Percentiles rank a stretch among this genome's conserved stretches.
Evolutionary conservation across 30 jellyfish, hydroid and myxozoan genomes (phyloP).

Genomic region (Hydractinia symbiolongicarpus): DNA sequence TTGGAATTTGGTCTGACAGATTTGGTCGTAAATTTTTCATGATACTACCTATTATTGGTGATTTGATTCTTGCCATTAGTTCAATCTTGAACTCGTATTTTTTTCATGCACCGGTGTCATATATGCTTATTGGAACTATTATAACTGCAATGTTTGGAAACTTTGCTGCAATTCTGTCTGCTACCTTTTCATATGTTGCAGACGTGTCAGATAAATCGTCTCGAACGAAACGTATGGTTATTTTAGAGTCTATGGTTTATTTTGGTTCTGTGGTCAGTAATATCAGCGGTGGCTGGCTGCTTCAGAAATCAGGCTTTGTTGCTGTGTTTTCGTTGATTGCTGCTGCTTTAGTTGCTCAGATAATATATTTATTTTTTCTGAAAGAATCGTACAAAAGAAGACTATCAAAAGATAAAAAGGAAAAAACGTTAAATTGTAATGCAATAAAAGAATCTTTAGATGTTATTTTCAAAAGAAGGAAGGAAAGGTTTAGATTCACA

Average conservation of each 20-base stretch:
- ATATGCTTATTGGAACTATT: constrained; percentile 47
- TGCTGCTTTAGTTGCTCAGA: constrained; percentile 31
- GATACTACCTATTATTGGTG: constrained; percentile 73
- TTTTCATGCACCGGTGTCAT: constrained; percentile 36
- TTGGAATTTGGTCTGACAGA: constrained; percentile 78
- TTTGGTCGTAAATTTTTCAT: constrained; percentile 74
- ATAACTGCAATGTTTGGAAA: constrained; percentile 73
- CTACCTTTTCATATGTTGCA: constrained; percentile 75
- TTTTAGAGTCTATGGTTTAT: constrained; percentile 68
- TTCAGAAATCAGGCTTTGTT: constrained; percentile 54
- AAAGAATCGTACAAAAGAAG: constrained; percentile 58
- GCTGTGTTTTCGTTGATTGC: constrained; percentile 41
- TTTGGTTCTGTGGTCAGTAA: constrained; percentile 62
- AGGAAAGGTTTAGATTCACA: constrained; percentile 23
- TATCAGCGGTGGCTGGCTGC: constrained; percentile 65
- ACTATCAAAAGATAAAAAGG: background rate
- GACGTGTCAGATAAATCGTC: constrained; percentile 50
- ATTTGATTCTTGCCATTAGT: constrained; percentile 27
- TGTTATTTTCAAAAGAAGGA: constrained; percentile 41
- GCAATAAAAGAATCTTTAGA: constrained; percentile 20
- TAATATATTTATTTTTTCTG: constrained; percentile 43
- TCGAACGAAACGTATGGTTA: constrained; percentile 65
- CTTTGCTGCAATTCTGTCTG: constrained; percentile 61
- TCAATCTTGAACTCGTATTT: constrained; percentile 46
- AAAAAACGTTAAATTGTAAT: constrained; percentile 3